Evolutionary conservation across 2,113 vertebrate genomes (phyloP).

Genomic region (Todiramphus saurophagus): DNA sequence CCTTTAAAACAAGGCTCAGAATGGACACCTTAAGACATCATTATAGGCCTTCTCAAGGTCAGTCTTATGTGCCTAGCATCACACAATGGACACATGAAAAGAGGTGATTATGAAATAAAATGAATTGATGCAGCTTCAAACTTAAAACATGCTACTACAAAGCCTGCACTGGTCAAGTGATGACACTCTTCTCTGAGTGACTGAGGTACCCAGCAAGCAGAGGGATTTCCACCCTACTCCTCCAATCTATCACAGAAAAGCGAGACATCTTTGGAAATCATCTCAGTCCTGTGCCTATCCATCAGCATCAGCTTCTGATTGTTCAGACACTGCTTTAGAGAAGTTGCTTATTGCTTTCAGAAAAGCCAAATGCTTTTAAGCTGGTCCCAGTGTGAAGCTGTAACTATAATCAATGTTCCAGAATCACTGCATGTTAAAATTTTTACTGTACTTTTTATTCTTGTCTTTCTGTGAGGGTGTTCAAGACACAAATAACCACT

Average conservation of each 20-base stretch:
- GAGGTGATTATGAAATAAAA: neutral
- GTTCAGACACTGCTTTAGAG: neutral
- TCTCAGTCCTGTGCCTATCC: neutral
- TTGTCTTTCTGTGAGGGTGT: neutral
- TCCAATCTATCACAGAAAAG: neutral
- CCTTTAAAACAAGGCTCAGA: neutral
- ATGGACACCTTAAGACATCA: neutral
- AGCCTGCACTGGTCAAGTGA: neutral
- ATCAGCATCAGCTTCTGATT: neutral
- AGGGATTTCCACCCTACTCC: neutral
- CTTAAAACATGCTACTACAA: neutral
- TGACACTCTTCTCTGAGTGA: fast-evolving
- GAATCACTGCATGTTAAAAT: neutral
- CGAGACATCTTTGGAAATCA: neutral
- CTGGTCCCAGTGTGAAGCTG: neutral
- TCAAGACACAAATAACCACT: neutral
- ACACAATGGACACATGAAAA: neutral
- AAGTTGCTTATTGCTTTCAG: neutral
- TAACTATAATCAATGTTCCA: neutral
- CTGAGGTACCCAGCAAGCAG: neutral
- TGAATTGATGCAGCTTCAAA: neutral
- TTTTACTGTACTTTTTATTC: neutral
- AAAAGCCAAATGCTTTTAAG: neutral
- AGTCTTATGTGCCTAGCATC: neutral
- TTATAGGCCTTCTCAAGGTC: neutral